Evolutionary conservation across 2,888 invertebrate species (phyloP).

Genomic region (Timema cristinae): DNA sequence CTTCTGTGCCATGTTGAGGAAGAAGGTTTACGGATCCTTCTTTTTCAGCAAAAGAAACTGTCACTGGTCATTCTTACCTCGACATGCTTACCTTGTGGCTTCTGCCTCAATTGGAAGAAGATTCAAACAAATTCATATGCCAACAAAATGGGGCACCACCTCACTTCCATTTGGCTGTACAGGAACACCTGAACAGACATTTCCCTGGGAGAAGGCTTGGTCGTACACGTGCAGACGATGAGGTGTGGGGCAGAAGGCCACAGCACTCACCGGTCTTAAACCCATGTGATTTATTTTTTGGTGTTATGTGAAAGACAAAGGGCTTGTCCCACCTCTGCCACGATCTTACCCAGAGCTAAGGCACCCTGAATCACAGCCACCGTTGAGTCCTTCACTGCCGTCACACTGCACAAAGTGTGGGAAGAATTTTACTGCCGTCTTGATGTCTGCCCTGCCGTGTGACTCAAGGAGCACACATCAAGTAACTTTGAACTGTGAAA

Average conservation of each 20-base stretch:
- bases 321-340: background rate
- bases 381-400: background rate
- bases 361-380: background rate
- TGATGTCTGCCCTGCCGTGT: slow-evolving; percentile 5
- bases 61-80: slow-evolving; percentile 1
- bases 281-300: background rate
- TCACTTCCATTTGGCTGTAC: background rate
- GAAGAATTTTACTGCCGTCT: background rate
- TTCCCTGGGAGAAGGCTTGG: background rate
- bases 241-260: slow-evolving; percentile 11
- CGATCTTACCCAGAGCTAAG: background rate
- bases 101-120: background rate
- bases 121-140: background rate
- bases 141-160: slow-evolving; percentile 13
- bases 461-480: slow-evolving; percentile 8
- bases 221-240: background rate
- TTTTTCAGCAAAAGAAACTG: background rate
- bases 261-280: background rate
- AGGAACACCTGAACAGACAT: background rate
- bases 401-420: slow-evolving; percentile 14
- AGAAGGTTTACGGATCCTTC: slow-evolving; percentile 1
- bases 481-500: slow-evolving; percentile 1
- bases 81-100: slow-evolving; percentile 4
- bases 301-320: background rate
- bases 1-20: background rate